Base-by-base conservation (phyloP, 2,113 vertebrate species). In the Thinocorus orbignyianus region DNA sequence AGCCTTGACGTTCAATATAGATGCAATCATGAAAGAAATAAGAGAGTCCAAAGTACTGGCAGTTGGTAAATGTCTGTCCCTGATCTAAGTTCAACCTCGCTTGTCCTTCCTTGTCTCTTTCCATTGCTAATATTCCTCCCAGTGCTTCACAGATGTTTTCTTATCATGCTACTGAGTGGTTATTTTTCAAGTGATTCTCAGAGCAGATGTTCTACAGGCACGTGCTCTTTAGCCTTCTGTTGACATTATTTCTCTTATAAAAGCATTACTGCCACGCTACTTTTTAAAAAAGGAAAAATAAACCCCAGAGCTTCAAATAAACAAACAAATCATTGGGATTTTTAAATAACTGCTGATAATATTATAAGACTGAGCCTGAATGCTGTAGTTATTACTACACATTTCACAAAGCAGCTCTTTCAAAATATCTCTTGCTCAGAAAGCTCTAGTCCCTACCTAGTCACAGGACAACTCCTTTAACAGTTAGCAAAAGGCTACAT, bases 81-180 rank as follows among this genome's bases (percentile, higher is more conserved):
- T 71, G 70, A 74, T 74, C 25, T 31, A 41, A 23, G 39, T 86
- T 89, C 87, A 95, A 60, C 72, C 55, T 94, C 60, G 64, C 61
- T 90, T 94, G 68, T 76, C 78, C 41, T 94, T 91, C 86, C 68
- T 76, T 81, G 90, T 86, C 66, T 96, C 49, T 49, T 97, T 82
- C 95, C 88, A 66, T 44, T 90, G 91, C 54, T 92, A 91, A 95
- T 94, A 90, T 82, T 96, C 71, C 35, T 97, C 89, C 73, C 87
- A 89, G 93, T 57, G 66, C 17, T 86, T 77, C 86, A 92, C 95
- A 97, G 94, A 83, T 96, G 92, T 94, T 97, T 95, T 94, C 82
- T 96, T 93, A 91, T 93, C 86, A 48, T 90, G 86, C 95, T 62
- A 46, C 94, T 82, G 85, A 93, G 80, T 17, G 14, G 87, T 94